These are phyloP conservation scores for Sebastes melanostomus DNA, from an alignment of 2,797 vertebrate genomes.

Conservation along the genomic window DNA sequence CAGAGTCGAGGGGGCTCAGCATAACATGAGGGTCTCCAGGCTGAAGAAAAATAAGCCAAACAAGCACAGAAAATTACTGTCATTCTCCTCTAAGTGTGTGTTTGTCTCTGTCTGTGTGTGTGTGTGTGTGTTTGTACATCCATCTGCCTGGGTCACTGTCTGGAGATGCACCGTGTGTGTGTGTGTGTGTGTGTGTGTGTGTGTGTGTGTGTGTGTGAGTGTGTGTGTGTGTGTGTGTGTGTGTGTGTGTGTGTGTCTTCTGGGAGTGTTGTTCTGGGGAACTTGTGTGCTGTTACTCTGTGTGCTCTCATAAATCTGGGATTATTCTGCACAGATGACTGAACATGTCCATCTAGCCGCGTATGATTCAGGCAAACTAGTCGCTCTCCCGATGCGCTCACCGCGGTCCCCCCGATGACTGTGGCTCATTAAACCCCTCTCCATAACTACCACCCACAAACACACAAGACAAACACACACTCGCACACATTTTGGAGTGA, in stretches of 20 bases:
- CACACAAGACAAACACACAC: not conserved
- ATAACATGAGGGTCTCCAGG: constrained; percentile 39
- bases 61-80: constrained; percentile 59
- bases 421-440: constrained; percentile 27
- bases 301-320: constrained; percentile 12
- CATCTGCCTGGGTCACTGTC: constrained; percentile 10
- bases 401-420: not conserved
- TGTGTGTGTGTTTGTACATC: not conserved
- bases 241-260: not conserved
- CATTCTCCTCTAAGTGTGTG: constrained; percentile 19
- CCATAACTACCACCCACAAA: not conserved
- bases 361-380: constrained; percentile 41
- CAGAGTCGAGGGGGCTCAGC: constrained; percentile 20
- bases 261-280: not conserved
- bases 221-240: not conserved
- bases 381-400: not conserved
- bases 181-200: not conserved
- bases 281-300: not conserved
- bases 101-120: not conserved
- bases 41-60: constrained; percentile 44
- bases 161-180: not conserved
- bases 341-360: constrained; percentile 12
- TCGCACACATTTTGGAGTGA: constrained; percentile 19
- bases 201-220: not conserved
- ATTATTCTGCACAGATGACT: constrained; percentile 22